Evolutionary conservation across 2,888 invertebrate species (phyloP).

Genomic region (Diaperis boleti): DNA sequence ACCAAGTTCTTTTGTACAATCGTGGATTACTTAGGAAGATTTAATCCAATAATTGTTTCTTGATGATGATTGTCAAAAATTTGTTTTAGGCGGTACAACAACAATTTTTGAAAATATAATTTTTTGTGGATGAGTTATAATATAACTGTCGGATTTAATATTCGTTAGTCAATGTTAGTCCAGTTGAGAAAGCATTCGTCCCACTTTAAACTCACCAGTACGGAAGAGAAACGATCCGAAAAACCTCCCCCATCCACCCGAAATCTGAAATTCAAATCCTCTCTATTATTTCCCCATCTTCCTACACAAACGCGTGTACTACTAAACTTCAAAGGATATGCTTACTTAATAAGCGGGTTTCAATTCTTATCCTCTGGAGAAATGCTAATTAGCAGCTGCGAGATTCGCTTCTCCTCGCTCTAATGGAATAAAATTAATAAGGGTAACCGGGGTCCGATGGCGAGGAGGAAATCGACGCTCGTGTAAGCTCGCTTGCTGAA

Average conservation of each 20-base stretch:
- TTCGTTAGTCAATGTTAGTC: too few relatives aligned
- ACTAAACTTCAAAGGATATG: conserved; percentile 40
- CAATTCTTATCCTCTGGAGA: conserved; percentile 31
- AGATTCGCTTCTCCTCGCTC: conserved; percentile 31
- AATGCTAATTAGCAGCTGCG: conserved; percentile 40
- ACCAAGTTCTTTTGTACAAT: too few relatives aligned
- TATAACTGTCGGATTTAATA: too few relatives aligned
- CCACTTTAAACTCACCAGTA: too few relatives aligned
- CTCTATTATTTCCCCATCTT: conserved; percentile 36
- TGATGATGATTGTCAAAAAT: too few relatives aligned
- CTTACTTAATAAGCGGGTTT: conserved; percentile 40
- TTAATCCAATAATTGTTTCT: too few relatives aligned
- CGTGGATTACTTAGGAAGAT: too few relatives aligned
- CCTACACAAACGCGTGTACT: conserved; percentile 30
- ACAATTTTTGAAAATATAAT: too few relatives aligned
- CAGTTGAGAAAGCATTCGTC: too few relatives aligned
- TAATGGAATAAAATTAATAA: conserved; percentile 43
- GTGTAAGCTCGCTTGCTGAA: conserved; percentile 1
- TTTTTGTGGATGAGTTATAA: too few relatives aligned
- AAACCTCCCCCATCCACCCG: conserved; percentile 7
- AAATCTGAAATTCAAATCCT: conserved; percentile 39
- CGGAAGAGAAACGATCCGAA: conserved; percentile 8
- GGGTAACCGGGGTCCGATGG: background rate
- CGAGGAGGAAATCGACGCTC: background rate
- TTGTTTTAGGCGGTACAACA: too few relatives aligned